These are phyloP conservation scores for Myotis lucifugus DNA, from an alignment of 2,113 vertebrate species.

Conservation along the genomic window DNA sequence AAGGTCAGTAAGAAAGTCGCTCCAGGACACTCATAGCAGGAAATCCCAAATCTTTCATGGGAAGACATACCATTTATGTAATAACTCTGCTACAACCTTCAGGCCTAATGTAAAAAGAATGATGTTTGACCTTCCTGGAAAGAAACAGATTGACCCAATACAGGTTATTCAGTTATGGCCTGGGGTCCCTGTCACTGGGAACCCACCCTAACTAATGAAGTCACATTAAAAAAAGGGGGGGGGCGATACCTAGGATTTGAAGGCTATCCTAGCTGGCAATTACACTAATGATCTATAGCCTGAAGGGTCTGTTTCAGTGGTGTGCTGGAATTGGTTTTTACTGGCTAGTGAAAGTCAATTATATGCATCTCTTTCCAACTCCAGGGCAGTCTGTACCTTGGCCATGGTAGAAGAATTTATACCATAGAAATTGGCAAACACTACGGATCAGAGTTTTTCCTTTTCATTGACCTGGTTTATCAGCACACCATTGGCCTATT, in stretches of 20 bases:
- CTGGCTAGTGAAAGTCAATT: neutral
- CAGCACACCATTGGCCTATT: neutral
- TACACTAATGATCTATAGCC: neutral
- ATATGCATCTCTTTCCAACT: neutral
- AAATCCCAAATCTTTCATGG: conserved; percentile 50
- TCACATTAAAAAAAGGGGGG: neutral
- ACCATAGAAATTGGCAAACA: neutral
- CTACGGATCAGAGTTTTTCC: neutral
- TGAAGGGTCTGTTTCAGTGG: neutral
- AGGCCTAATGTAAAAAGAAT: neutral
- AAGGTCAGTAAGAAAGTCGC: conserved; percentile 16
- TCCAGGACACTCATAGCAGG: neutral
- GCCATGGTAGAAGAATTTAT: neutral
- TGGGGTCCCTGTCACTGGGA: neutral
- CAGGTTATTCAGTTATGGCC: neutral
- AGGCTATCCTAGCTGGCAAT: neutral
- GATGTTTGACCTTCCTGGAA: conserved; percentile 1
- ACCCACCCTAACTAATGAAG: neutral
- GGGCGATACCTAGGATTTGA: neutral
- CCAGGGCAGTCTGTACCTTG: neutral
- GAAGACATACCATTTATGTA: neutral
- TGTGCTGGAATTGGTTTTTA: neutral
- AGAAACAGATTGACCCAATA: conserved; percentile 11
- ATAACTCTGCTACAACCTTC: neutral
- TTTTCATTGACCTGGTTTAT: neutral